phyloP scores from a whole-genome alignment of 2,113 vertebrate species.

The Syrrhaptes paradoxus region DNA sequence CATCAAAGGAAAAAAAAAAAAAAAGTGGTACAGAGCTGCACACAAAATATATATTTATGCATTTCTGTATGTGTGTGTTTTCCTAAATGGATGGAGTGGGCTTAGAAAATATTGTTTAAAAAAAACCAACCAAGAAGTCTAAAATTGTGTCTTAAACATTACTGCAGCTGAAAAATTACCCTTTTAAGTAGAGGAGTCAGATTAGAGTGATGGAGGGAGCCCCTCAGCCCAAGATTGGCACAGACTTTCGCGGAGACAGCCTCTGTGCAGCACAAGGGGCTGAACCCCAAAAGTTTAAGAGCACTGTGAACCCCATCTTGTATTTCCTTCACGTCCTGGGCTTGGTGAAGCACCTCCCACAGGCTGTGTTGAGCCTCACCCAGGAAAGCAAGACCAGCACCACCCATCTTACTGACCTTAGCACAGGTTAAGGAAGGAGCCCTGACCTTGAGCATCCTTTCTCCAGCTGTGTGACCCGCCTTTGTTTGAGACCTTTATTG shows the following conservation, averaged over 20 bases:
- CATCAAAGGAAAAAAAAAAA: neutral
- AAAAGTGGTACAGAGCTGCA: neutral
- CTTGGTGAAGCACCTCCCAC: neutral
- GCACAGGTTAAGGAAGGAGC: neutral
- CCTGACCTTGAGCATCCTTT: neutral
- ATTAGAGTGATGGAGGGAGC: neutral
- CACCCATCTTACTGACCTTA: neutral
- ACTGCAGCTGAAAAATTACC: neutral
- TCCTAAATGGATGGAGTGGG: neutral
- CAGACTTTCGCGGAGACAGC: neutral
- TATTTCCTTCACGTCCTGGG: neutral
- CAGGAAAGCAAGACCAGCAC: neutral
- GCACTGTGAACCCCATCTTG: neutral
- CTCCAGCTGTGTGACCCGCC: neutral
- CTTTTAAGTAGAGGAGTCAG: neutral
- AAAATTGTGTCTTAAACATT: neutral
- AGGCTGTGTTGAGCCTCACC: neutral
- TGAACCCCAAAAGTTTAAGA: neutral
- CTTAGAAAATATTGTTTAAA: neutral
- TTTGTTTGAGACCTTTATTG: conserved; percentile 42
- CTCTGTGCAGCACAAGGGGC: neutral
- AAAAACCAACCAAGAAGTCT: neutral
- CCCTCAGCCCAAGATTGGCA: neutral
- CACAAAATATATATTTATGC: neutral
- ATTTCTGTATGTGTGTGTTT: neutral